Base-by-base conservation (phyloP, 2,797 vertebrate genomes). In the Fistularia commersonii region DNA sequence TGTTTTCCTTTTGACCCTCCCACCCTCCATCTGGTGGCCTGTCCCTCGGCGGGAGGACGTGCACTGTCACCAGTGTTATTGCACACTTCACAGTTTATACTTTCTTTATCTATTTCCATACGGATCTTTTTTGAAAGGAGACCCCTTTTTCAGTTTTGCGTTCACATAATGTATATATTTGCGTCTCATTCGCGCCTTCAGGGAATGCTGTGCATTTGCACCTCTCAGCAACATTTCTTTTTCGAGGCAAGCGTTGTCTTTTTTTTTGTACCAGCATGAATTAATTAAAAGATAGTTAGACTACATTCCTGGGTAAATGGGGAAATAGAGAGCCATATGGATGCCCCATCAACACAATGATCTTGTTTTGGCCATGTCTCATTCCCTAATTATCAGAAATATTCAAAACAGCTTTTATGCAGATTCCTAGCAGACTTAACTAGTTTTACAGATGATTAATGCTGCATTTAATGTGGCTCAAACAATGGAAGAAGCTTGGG, bases 11-110 rank as follows among this genome's bases (percentile, higher is more conserved):
- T 51, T n/a, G n/a, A 51, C 55, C 61, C 47, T 43, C 41, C 56
- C 44, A 35, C 47, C 42, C 52, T 34, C 54, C 43, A 51, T 49
- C 60, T 56, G 44, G 64, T 71, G 65, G 48, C 57, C 68, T 45
- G 61, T 57, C 53, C 57, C 59, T 59, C 11, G 8, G 64, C 64
- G 64, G 52, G 60, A 79, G 75, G 69, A 69, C 66, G 53, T 49
- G 44, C 48, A 46, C 57, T 61, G 74, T 76, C 66, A 81, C 63
- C 63, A 38, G 35, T 44, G 41, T 60, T 67, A 77, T 84, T 80
- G 69, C 81, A 73, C 48, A 48, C 72, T 77, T 77, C 76, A 79
- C 73, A 79, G 64, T 82, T 74, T 64, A 69, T 62, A 56, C 71
- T 54, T 74, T 64, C 61, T 72, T 60, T 48, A 62, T 60, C 58